Evolutionary conservation across 2,797 vertebrate genomes (phyloP), one percentile per base, ranked within the genome.

Genomic region (Acanthis flammea): DNA sequence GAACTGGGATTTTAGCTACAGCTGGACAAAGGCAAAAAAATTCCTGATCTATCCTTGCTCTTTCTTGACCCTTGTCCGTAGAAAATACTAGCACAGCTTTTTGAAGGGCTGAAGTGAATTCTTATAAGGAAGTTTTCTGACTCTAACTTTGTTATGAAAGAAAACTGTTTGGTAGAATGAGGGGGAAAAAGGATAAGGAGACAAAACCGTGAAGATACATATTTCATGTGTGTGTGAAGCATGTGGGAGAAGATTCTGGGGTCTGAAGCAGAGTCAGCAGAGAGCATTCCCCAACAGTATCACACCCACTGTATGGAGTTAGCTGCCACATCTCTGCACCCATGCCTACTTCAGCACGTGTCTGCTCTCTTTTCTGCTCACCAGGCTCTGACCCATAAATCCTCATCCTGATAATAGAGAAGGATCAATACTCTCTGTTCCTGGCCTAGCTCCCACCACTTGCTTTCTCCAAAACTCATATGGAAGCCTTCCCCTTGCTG

Each of bases 131-230:
- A 51, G 5, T 31, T 73, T 50, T 23, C 8, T 47, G 44, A 71
- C 18, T 66, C 33, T 65, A 75, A 48, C 7, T 28, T 10, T 48
- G 8, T 21, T 31, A 37, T 9, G 31, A 44, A 86, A 93, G 10
- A 90, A 71, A 83, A 54, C 8, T 37, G 4, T 44, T 86, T 70
- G 19, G 14, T 31, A 62, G 8, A 33, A 62, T 10, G 10, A 60
- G 6, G 6, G 4, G 1, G 0, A 7, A 78, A 65, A 74, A 31
- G 2, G 3, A 5, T 50, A 54, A 79, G 30, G 30, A 61, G 22
- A 31, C 7, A 71, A 37, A 30, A 57, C 2, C 16, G 5, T 55
- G 42, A 72, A 86, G 19, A 74, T 83, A 75, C 3, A 53, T 53
- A n/a, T 9, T 54, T 54, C 14, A 78, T 57, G 42, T 7, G 72